Percentiles rank a stretch among this genome's conserved stretches.
Conservation (phyloP, 2,888 invertebrate genomes). For the Harpalus rufipes region DNA sequence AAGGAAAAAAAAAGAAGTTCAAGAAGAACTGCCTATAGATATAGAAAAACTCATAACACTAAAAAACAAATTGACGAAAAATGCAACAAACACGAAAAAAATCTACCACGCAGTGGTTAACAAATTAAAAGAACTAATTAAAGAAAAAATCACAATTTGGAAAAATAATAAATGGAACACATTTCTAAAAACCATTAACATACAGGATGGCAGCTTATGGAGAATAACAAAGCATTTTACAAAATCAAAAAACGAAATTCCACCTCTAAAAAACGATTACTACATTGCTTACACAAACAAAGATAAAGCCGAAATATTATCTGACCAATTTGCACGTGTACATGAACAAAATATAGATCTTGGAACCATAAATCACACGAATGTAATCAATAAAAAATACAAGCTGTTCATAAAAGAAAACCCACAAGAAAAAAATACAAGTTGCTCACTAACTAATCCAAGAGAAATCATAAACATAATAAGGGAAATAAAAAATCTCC, state of each 20-base stretch:
- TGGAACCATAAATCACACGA: not conserved
- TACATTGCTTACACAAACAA: too few relatives aligned
- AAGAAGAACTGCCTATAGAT: too few relatives aligned
- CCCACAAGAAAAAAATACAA: too few relatives aligned
- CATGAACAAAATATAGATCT: conserved; percentile 8
- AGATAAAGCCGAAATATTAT: too few relatives aligned
- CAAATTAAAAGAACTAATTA: not conserved
- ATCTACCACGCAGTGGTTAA: not conserved
- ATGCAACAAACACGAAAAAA: conserved; percentile 13
- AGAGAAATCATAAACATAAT: too few relatives aligned
- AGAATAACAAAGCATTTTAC: conserved; percentile 17
- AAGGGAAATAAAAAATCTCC: too few relatives aligned
- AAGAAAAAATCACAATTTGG: not conserved
- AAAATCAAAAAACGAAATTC: not conserved
- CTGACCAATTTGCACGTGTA: not conserved
- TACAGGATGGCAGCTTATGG: not conserved
- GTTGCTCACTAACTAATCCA: too few relatives aligned
- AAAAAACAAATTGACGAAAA: not conserved
- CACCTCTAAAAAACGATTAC: too few relatives aligned
- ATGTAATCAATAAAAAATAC: not conserved
- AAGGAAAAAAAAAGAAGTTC: too few relatives aligned
- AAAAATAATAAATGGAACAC: too few relatives aligned
- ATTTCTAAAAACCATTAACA: not conserved
- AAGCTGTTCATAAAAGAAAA: not conserved
- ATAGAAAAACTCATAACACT: too few relatives aligned